A percentile compares a stretch with the other conserved stretches of the same genome.
phyloP scores from a whole-genome alignment of 2,888 invertebrate species.

The Cistogaster globosa region DNA sequence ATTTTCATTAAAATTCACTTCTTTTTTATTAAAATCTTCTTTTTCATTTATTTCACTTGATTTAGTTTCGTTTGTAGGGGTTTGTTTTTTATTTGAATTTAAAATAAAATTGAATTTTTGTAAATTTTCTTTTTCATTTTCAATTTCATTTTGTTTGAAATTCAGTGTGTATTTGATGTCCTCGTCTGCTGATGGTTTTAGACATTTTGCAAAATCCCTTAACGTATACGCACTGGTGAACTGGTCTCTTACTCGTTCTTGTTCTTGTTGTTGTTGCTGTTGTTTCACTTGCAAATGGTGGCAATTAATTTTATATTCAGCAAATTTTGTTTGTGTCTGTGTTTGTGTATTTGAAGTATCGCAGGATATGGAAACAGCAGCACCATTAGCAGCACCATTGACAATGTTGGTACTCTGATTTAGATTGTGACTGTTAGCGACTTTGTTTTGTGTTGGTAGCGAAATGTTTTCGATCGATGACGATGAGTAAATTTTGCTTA shows the following conservation, averaged over 20 bases:
- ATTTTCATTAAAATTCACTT: slow-evolving; percentile 41
- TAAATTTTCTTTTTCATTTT: slow-evolving; percentile 64
- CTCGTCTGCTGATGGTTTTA: slow-evolving; percentile 73
- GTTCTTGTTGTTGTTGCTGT: slow-evolving; percentile 27
- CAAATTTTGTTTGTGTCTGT: slow-evolving; percentile 47
- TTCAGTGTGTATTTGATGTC: slow-evolving; percentile 71
- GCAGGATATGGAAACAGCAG: slow-evolving; percentile 49
- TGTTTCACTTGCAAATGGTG: slow-evolving; percentile 50
- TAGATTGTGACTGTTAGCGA: slow-evolving; percentile 28
- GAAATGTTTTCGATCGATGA: slow-evolving; percentile 74
- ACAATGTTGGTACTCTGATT: slow-evolving; percentile 34
- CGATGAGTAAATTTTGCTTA: slow-evolving; percentile 22
- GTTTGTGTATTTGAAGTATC: slow-evolving; percentile 1
- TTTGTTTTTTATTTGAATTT: slow-evolving; percentile 48
- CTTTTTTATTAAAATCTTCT: slow-evolving; percentile 11
- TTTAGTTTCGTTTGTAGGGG: slow-evolving; percentile 11
- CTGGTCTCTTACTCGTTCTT: slow-evolving; percentile 55
- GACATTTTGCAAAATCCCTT: slow-evolving; percentile 75
- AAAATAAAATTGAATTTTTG: slow-evolving; percentile 57
- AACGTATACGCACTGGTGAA: slow-evolving; percentile 69
- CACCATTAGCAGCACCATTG: slow-evolving; percentile 43
- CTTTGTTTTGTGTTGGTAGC: slow-evolving; percentile 72
- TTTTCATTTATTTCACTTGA: slow-evolving; percentile 22
- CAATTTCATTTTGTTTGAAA: slow-evolving; percentile 63
- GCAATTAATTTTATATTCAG: slow-evolving; percentile 34